Conservation (phyloP, 1,140 invertebrate genomes). For the Zaprionus tsacasi region DNA sequence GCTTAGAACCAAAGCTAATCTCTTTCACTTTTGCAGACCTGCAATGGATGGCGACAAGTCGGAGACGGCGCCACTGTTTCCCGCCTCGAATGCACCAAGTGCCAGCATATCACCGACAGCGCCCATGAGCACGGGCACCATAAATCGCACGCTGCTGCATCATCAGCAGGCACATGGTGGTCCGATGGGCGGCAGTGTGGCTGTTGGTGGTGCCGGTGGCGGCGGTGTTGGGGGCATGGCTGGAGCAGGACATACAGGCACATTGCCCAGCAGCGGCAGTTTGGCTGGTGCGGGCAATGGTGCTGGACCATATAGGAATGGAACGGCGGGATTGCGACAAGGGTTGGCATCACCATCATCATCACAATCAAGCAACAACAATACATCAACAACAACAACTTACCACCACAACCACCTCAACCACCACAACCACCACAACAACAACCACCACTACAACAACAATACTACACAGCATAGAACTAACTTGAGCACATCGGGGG, state of each 20-base stretch:
- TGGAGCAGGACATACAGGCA: constrained; percentile 46
- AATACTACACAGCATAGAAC: constrained; percentile 76
- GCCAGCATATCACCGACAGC: constrained; percentile 81
- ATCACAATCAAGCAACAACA: constrained; percentile 72
- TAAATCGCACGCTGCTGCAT: constrained; percentile 82
- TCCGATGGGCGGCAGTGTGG: constrained; percentile 32
- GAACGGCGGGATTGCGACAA: constrained; percentile 79
- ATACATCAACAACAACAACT: constrained; percentile 64
- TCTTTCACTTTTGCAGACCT: constrained; percentile 39
- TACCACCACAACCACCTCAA: constrained; percentile 62
- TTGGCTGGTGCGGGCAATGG: constrained; percentile 50
- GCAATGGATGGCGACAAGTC: constrained; percentile 78
- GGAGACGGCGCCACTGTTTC: constrained; percentile 79
- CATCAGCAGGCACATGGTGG: constrained; percentile 75
- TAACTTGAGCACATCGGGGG: constrained; percentile 63
- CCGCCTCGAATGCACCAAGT: constrained; percentile 78
- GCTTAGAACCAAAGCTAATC: not conserved
- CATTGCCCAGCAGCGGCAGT: constrained; percentile 53
- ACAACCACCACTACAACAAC: constrained; percentile 55
- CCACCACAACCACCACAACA: constrained; percentile 43
- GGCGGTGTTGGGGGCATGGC: constrained; percentile 2
- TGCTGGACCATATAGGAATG: constrained; percentile 64
- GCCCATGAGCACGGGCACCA: constrained; percentile 75
- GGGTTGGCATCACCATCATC: constrained; percentile 82
- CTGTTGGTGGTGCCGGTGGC: constrained; percentile 33